Base-by-base conservation (phyloP, 1,140 invertebrate species). In the Lepidurus apus region DNA sequence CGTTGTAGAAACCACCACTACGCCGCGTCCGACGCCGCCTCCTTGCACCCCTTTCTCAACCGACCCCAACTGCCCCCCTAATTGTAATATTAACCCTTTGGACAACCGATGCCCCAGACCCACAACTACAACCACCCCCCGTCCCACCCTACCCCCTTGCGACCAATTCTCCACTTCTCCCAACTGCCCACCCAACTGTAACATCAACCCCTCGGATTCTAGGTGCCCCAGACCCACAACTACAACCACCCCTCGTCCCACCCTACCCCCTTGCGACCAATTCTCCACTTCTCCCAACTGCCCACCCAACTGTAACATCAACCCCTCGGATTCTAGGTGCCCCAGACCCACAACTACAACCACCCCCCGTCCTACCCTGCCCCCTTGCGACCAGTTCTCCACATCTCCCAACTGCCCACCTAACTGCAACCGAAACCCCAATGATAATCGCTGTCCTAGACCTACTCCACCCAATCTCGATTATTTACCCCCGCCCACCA, bases 401-500 rank as follows among this genome's bases (percentile, higher is more conserved):
- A 65, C 53, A 0, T 65, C 53, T 21, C 53, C 53, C 6, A 65
- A 65, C 53, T 65, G 53, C 53, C 53, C 53, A n/a, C 17, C 53
- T n/a, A 65, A 65, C n/a, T 65, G 53, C 53, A 13, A 65, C 17
- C 21, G 17, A 7, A 65, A 65, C 53, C 53, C 53, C 21, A 65
- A 21, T 21, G 53, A 65, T 21, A 13, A 13, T 17, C 53, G 53
- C 21, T 65, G 53, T 21, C 53, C 53, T 17, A 65, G 21, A 21
- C 53, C 53, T 65, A 65, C 53, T 21, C 53, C 53, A 77, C 75
- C 75, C 42, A 42, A 13, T 13, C 24, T 42, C 24, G 26, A 77
- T 13, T 77, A 77, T 74, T 74, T 21, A 43, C 73, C 73, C n/a
- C 73, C 43, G 11, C 42, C 75, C 11, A 47, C 42, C 10, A n/a